Conservation (phyloP, 2,888 invertebrate species). For the Rhagophthalmus giganteus region DNA sequence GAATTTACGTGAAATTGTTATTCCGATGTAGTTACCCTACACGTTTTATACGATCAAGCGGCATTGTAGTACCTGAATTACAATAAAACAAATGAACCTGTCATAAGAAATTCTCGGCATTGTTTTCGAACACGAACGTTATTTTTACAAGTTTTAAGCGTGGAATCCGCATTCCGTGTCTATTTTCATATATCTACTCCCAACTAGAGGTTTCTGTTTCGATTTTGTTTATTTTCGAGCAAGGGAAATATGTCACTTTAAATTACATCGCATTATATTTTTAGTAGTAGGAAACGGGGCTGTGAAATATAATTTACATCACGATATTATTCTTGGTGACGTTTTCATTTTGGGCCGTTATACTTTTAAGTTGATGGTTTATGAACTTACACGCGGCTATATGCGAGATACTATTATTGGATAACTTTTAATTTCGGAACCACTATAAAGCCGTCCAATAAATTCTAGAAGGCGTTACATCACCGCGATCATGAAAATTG, state of each 20-base stretch:
- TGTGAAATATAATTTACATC: not conserved
- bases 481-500: not conserved
- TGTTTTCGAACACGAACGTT: not conserved
- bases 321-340: not conserved
- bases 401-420: not conserved
- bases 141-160: not conserved
- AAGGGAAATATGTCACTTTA: constrained; percentile 11
- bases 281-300: constrained; percentile 11
- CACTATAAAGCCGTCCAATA: not conserved
- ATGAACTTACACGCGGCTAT: not conserved
- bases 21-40: too few species aligned
- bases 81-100: too few species aligned
- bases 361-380: not conserved
- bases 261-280: constrained; percentile 16
- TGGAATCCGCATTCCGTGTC: not conserved
- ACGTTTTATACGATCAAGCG: too few species aligned
- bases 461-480: not conserved
- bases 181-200: not conserved
- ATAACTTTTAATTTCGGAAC: not conserved
- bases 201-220: not conserved
- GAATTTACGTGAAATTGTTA: too few species aligned
- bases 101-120: not conserved
- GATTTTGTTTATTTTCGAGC: constrained; percentile 15
- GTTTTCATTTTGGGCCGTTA: not conserved
- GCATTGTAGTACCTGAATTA: too few species aligned